Base-by-base conservation (phyloP, 2,113 vertebrate genomes). In the Tonatia bakeri region DNA sequence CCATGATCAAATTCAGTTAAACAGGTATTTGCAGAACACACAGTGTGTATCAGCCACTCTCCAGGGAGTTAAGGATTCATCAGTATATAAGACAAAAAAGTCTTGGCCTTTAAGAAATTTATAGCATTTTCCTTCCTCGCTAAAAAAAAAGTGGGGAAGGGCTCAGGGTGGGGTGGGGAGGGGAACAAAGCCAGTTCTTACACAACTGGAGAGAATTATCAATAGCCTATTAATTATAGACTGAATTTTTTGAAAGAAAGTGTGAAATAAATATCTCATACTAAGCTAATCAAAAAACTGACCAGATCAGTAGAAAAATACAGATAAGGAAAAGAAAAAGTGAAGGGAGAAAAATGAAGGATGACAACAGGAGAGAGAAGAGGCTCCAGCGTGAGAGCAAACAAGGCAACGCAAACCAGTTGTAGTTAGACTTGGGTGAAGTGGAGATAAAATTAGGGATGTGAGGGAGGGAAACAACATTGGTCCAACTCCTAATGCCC, bases 221-320 rank as follows among this genome's bases (percentile, higher is more conserved):
- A 87, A 45, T 40, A 79, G 11, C 14, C 54, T 87, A 54, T 79
- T 85, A 65, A 64, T 50, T 40, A 33, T 50, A 4, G 33, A 4
- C 56, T 80, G 50, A 54, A 45, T 88, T 76, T 91, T 77, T 85
- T 90, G 36, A 86, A 96, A 94, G 61, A 59, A 83, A 79, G n/a
- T 11, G 1, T 64, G 38, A 84, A 16, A 36, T 70, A 56, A 88
- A 52, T 47, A 72, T 69, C n/a, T 76, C 52, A 65, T 92, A 59
- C 88, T 94, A 89, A 33, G 14, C 38, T 36, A n/a, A 33, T 56
- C 17, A 70, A 69, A 84, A 94, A 84, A 88, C 3, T 33, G 59
- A 93, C n/a, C 22, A 59, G n/a, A 64, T 24, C 14, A 72, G 40
- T n/a, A 61, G 59, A 13, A 76, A 70, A 75, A 69, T 43, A 47